Percentiles rank a stretch among this genome's conserved stretches.
These are phyloP conservation scores for Mycalesis mineus DNA, from an alignment of 2,888 invertebrate species.

Conservation along the genomic window DNA sequence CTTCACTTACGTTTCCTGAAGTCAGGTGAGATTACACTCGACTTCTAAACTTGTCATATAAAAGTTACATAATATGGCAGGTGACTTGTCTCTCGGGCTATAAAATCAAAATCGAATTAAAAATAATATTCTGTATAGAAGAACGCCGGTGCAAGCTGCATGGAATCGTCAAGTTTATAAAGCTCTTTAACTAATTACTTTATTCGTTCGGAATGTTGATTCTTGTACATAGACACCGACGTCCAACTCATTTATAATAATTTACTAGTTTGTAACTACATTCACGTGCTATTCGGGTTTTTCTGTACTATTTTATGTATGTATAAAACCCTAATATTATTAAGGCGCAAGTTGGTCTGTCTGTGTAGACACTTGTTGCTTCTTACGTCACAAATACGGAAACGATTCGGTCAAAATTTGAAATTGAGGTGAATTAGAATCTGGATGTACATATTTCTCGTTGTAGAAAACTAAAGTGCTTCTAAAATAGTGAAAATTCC, in stretches of 20 bases:
- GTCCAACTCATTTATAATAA: background rate
- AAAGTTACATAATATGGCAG: constrained; percentile 1
- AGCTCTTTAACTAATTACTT: background rate
- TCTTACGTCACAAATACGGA: no score
- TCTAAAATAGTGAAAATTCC: no score
- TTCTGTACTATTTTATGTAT: no score
- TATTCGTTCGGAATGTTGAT: background rate
- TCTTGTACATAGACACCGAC: background rate
- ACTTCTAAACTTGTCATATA: background rate
- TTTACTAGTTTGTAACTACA: no score
- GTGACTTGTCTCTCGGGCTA: background rate
- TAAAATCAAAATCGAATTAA: constrained; percentile 1
- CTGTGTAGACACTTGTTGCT: no score
- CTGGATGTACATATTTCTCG: no score
- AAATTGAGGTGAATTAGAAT: no score
- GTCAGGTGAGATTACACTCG: background rate
- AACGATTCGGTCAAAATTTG: no score
- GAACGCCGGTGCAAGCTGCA: background rate
- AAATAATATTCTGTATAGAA: background rate
- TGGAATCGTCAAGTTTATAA: background rate
- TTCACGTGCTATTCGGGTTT: no score
- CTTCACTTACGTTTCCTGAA: background rate
- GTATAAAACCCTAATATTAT: no score
- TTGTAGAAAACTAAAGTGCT: no score
- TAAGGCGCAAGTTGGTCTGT: no score